Conservation (phyloP, 2,888 invertebrate genomes). For the Ephialtes manifestator region DNA sequence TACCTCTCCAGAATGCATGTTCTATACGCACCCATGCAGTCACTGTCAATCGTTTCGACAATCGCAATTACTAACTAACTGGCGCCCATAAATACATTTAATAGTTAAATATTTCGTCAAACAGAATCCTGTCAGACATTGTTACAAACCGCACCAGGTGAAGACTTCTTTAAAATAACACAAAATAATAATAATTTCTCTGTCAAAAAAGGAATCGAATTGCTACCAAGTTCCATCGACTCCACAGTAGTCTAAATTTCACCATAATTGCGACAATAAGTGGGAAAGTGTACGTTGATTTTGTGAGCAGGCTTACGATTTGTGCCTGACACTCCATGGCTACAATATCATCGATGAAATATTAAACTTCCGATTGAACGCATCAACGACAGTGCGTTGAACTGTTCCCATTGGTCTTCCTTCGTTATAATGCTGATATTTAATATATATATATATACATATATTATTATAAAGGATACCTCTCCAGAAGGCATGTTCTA, state of each 20-base stretch:
- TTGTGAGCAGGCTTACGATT: neutral
- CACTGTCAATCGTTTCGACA: constrained; percentile 80
- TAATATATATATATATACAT: constrained; percentile 14
- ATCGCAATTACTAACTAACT: constrained; percentile 85
- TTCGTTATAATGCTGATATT: too few relatives aligned
- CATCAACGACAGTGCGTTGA: constrained; percentile 15
- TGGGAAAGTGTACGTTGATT: constrained; percentile 4
- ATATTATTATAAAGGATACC: neutral
- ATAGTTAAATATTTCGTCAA: too few relatives aligned
- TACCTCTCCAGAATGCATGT: neutral
- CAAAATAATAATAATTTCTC: too few relatives aligned
- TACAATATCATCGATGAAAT: constrained; percentile 50
- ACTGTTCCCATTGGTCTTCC: constrained; percentile 43
- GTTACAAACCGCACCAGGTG: too few relatives aligned
- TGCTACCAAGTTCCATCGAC: neutral
- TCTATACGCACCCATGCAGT: constrained; percentile 11
- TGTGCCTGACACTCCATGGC: neutral
- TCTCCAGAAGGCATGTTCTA: neutral
- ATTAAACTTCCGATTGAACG: constrained; percentile 55
- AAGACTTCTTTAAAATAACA: too few relatives aligned
- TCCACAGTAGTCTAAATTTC: neutral
- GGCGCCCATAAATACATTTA: too few relatives aligned
- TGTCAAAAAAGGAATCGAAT: too few relatives aligned
- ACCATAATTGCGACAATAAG: neutral
- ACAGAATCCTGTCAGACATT: too few relatives aligned